Base-by-base conservation (phyloP, 2,888 invertebrate species). In the Lymantria monacha region DNA sequence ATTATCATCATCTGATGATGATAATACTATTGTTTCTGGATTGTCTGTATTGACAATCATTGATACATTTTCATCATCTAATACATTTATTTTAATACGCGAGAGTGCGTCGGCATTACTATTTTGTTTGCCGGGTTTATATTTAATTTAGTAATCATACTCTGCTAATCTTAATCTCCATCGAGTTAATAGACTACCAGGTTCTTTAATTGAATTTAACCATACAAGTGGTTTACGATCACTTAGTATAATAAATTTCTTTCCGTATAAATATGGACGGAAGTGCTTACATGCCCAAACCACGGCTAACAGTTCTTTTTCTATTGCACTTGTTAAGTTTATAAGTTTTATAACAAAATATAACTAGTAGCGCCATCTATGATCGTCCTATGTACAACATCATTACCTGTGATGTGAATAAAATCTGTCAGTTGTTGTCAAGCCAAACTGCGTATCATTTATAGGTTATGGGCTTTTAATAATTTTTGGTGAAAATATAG, bases 271-370 rank as follows among this genome's bases (percentile, higher is more conserved):
- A 38, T 73, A 75, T 14, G 71, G 70, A 45, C 71, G 54, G 9
- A 50, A 76, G 59, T 38, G 49, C 55, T 48, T 74, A 63, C 30
- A 63, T 41, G 7, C 66, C 70, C 70, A 79, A 3, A 78, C 64
- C 9, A 79, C 71, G 0, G 74, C 72, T 9, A 72, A 54, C 5
- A 76, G 53, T 59, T 81, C 78, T 46, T 75, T 77, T 57, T 54
- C 68, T n/a, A n/a, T n/a, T n/a, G n/a, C n/a, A n/a, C n/a, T n/a
- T n/a, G n/a, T n/a, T n/a, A n/a, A n/a, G n/a, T n/a, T n/a, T n/a
- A n/a, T n/a, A n/a, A n/a, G n/a, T n/a, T n/a, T n/a, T n/a, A n/a
- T 3, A n/a, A n/a, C n/a, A n/a, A n/a, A n/a, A n/a, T n/a, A n/a
- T n/a, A n/a, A n/a, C n/a, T n/a, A n/a, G n/a, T n/a, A n/a, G n/a